Base-by-base conservation (phyloP, 2,888 invertebrate species). In the Pristionchus mayeri region DNA sequence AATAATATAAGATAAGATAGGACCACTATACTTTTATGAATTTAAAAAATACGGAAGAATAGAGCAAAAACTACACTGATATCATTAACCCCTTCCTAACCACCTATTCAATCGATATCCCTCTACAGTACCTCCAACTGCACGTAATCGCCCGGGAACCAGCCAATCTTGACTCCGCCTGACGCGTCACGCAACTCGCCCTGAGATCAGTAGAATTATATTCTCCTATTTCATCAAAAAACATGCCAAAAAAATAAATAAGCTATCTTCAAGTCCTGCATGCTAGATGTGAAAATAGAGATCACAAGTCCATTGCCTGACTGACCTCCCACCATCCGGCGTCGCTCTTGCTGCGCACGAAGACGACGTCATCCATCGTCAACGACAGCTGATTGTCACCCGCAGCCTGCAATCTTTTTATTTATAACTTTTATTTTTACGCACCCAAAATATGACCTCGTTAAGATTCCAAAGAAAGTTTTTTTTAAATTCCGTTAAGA, bases 271-370 rank as follows among this genome's bases (percentile, higher is more conserved):
- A 21, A 21, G 18, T 21, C 4, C 27, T 63, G 16, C 63, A 63
- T 24, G 24, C 27, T 18, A 24, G 30, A 16, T 1, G 30, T 63
- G 21, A n/a, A 30, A 11, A 2, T 11, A 48, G 13, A 78, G 76
- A 78, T 50, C 48, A 78, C n/a, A 78, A 50, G 76, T 50, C n/a
- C 76, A 78, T 11, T 30, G 60, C 44, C 84, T 71, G 11, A 98
- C 98, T 67, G 0, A 99, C 99, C 94, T 99, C 98, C 98, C 98
- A 99, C 99, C 99, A 99, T 30, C 99, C 99, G 78, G 96, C 96
- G 90, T 96, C 96, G 0, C 97, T 97, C 93, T 98, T 98, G 94
- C 98, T 98, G 34, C 97, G 95, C n/a, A 99, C 96, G 95, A 97
- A 96, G 85, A 98, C 95, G 85, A 60, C 48, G 92, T 98, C 98